Conservation (phyloP, 2,797 vertebrate species). For the Cyprinella venusta region DNA sequence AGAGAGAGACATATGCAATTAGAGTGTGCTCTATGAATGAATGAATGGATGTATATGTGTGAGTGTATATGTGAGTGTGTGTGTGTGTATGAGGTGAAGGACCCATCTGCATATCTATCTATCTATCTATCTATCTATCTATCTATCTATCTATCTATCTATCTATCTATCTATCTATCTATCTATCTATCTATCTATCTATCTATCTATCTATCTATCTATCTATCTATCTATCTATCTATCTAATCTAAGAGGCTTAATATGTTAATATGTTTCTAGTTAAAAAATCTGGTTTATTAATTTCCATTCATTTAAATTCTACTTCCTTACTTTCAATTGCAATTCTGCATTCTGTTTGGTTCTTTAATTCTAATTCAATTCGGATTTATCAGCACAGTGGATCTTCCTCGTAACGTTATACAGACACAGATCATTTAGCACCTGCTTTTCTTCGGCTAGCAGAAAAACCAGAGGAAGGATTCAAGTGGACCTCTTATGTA, state of each 20-base stretch:
- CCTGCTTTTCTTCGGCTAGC: constrained; percentile 19
- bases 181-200: no score
- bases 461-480: constrained; percentile 27
- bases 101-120: constrained; percentile 52
- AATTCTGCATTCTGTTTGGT: neutral
- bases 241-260: neutral
- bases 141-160: no score
- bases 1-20: constrained; percentile 26
- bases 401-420: constrained; percentile 21
- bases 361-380: neutral
- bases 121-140: no score
- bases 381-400: neutral
- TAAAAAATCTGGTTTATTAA: neutral
- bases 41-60: constrained; percentile 7
- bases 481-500: constrained; percentile 24
- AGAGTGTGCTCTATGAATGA: constrained; percentile 37
- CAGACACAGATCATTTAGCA: constrained; percentile 30
- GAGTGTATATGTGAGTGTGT: no score
- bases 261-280: neutral
- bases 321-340: neutral
- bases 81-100: constrained; percentile 63
- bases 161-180: neutral
- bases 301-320: neutral
- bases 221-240: neutral
- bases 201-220: neutral